phyloP scores from a whole-genome alignment of 2,888 invertebrate genomes.

The Caenorhabditis japonica region DNA sequence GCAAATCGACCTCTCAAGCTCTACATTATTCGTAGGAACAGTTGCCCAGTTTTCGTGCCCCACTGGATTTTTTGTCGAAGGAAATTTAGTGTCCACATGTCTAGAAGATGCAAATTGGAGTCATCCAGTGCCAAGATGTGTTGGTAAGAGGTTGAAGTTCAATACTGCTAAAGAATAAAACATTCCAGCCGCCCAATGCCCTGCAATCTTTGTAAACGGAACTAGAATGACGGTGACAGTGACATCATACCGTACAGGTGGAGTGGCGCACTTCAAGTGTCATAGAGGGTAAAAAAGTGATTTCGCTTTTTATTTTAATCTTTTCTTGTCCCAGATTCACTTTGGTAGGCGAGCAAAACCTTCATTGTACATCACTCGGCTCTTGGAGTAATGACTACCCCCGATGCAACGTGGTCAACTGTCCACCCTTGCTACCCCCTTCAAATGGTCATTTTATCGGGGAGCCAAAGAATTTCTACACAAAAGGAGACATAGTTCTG shows the following conservation, averaged over 20 bases:
- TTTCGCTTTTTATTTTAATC: background rate
- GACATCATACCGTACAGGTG: conserved; percentile 78
- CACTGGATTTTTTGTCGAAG: conserved; percentile 64
- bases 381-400: conserved; percentile 72
- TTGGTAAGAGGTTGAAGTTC: conserved; percentile 81
- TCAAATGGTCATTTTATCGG: conserved; percentile 64
- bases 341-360: conserved; percentile 64
- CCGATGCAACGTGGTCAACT: conserved; percentile 65
- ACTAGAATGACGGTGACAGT: conserved; percentile 63
- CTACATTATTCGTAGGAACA: conserved; percentile 65
- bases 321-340: conserved; percentile 49
- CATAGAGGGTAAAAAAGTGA: conserved; percentile 65
- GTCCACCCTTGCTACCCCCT: conserved; percentile 57
- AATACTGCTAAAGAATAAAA: background rate
- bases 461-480: conserved; percentile 51
- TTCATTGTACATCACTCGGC: conserved; percentile 72
- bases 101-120: conserved; percentile 95
- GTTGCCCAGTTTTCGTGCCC: conserved; percentile 74
- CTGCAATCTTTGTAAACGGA: conserved; percentile 67
- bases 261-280: conserved; percentile 82
- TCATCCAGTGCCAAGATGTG: conserved; percentile 90
- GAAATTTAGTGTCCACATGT: conserved; percentile 83
- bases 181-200: conserved; percentile 71
- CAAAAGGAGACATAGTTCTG: conserved; percentile 81
- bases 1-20: conserved; percentile 62